Base-by-base conservation (phyloP, 1,140 invertebrate species). In the Battus philenor region DNA sequence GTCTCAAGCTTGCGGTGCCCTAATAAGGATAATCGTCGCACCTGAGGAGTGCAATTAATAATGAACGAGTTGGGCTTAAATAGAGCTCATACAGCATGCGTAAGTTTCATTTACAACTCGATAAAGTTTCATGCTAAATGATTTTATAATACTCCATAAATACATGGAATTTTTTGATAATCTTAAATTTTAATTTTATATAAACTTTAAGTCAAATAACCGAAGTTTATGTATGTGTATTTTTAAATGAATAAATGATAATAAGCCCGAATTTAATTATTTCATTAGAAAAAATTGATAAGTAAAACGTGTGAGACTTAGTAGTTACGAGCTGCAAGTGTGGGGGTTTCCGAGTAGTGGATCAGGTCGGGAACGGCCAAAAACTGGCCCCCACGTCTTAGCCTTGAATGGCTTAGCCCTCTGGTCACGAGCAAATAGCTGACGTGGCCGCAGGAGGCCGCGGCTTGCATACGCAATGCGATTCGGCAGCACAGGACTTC, bases 361-460 rank as follows among this genome's bases (percentile, higher is more conserved):
- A 82, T 84, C 76, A 80, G 70, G 76, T 79, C 65, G 54, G 56
- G 54, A 61, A 50, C 65, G 48, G 62, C 76, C 78, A 85, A 85
- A 85, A 85, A 82, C 75, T 82, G 70, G 78, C 75, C 76, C 63
- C 66, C 63, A 68, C 65, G 55, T 59, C 69, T 80, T 85, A 85
- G 78, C 80, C 80, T 85, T 85, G 80, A 82, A 85, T 85, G 80
- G 80, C 69, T 85, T 79, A 85, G 78, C 78, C 78, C 75, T 75
- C 73, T 76, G 80, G 80, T 75, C 80, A 81, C 61, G 76, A 78
- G 70, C 78, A 73, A 84, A 84, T 84, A 82, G 80, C 80, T 84
- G 80, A 80, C 72, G 80, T 79, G 69, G 76, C 73, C 74, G 68
- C 70, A 68, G 68, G 62, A 67, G 38, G 49, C 55, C 76, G 78